Conservation (phyloP, 64 coral and sea anemone genomes). For the Porites lutea region DNA sequence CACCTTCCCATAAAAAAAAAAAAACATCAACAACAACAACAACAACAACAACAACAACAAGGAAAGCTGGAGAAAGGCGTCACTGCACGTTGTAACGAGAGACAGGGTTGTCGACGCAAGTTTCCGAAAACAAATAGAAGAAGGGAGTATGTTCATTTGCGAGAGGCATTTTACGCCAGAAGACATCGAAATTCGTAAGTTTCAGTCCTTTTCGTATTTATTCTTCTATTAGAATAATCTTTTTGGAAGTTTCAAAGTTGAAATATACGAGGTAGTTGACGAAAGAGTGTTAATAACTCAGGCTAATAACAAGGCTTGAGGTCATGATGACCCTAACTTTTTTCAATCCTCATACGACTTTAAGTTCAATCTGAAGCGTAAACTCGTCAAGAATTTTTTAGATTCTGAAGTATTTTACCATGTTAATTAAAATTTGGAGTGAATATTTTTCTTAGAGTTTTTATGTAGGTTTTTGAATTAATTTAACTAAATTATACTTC, state of each 20-base stretch:
- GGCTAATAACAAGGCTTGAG: neutral
- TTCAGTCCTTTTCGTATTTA: constrained; percentile 39
- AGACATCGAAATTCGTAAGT: constrained; percentile 55
- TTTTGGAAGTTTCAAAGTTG: constrained; percentile 26
- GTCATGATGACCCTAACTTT: constrained; percentile 16
- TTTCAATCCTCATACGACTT: constrained; percentile 30
- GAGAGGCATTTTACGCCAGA: constrained; percentile 42
- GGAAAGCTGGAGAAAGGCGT: constrained; percentile 50
- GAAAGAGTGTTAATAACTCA: constrained; percentile 32
- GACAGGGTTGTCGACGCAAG: constrained; percentile 50
- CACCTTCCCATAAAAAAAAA: neutral
- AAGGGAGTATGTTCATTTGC: constrained; percentile 37
- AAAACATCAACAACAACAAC: too few relatives aligned
- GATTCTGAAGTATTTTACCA: too few relatives aligned
- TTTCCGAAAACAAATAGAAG: constrained; percentile 44
- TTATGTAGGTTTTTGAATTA: constrained; percentile 37
- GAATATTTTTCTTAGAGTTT: neutral
- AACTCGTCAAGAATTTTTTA: too few relatives aligned
- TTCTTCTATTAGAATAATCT: neutral
- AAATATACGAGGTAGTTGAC: constrained; percentile 38
- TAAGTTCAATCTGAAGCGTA: too few relatives aligned
- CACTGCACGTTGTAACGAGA: constrained; percentile 42
- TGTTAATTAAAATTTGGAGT: too few relatives aligned
- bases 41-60: neutral
- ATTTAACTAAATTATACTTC: constrained; percentile 36